These are phyloP conservation scores for Eudyptes chrysolophus DNA, from an alignment of 2,113 vertebrate genomes.

Conservation along the genomic window DNA sequence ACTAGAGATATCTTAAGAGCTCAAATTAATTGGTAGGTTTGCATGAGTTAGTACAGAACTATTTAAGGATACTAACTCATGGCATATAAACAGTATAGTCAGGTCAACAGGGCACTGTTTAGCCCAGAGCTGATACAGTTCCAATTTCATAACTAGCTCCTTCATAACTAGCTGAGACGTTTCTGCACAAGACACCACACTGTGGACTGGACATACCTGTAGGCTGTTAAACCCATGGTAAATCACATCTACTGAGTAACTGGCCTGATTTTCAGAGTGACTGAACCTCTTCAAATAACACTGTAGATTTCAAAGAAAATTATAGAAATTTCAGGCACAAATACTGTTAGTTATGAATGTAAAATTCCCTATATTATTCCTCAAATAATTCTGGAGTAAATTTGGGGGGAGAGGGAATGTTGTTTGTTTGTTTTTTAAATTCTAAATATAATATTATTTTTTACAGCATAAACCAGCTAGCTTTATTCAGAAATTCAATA, in stretches of 20 bases:
- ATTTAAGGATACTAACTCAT: neutral
- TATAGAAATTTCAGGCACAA: neutral
- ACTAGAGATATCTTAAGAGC: neutral
- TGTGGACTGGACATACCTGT: neutral
- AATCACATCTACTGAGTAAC: neutral
- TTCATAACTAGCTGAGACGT: neutral
- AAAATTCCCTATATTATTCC: neutral
- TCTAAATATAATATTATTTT: neutral
- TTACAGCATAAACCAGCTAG: neutral
- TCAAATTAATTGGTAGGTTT: neutral
- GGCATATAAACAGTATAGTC: neutral
- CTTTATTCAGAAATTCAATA: neutral
- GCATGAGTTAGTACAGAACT: neutral
- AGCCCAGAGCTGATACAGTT: neutral
- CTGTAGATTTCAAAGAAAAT: neutral
- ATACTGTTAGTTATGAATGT: neutral
- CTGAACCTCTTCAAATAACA: neutral
- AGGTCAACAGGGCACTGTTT: neutral
- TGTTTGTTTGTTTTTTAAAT: neutral
- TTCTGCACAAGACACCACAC: neutral
- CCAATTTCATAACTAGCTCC: neutral
- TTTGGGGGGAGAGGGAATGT: accelerated
- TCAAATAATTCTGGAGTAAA: neutral
- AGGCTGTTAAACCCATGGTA: neutral
- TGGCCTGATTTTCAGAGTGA: neutral